Conservation (phyloP, 2,888 invertebrate genomes). For the Caenorhabditis uteleia region DNA sequence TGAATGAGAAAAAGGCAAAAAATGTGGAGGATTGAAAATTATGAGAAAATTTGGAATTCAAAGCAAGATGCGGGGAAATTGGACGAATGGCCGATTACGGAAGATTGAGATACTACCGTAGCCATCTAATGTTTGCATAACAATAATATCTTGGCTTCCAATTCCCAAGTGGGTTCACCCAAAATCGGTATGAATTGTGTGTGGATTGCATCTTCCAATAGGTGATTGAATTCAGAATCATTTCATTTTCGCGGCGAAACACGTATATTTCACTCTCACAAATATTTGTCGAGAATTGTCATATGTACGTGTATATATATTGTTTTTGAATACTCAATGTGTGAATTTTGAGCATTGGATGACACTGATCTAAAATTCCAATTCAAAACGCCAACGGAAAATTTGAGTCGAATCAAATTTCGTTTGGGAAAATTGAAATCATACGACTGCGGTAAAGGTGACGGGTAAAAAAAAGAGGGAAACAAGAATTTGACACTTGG, state of each 20-base stretch:
- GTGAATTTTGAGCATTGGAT: constrained; percentile 23
- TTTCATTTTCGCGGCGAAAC: constrained; percentile 4
- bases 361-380: constrained; percentile 32
- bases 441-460: background rate
- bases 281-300: constrained; percentile 30
- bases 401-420: constrained; percentile 3
- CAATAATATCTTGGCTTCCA: background rate
- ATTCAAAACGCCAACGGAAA: constrained; percentile 1
- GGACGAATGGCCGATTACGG: background rate
- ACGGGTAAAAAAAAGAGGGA: background rate
- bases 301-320: no score
- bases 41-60: no score
- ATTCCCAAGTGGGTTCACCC: constrained; percentile 26
- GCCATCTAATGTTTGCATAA: background rate
- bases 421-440: background rate
- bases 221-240: constrained; percentile 40
- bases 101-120: background rate
- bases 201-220: no score
- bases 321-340: constrained; percentile 25
- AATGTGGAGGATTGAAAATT: no score
- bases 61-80: background rate
- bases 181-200: constrained; percentile 34
- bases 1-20: no score
- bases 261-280: background rate
- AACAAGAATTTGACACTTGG: background rate